Base-by-base conservation (phyloP, 1,140 invertebrate species). In the Drosophila ogumai region DNA sequence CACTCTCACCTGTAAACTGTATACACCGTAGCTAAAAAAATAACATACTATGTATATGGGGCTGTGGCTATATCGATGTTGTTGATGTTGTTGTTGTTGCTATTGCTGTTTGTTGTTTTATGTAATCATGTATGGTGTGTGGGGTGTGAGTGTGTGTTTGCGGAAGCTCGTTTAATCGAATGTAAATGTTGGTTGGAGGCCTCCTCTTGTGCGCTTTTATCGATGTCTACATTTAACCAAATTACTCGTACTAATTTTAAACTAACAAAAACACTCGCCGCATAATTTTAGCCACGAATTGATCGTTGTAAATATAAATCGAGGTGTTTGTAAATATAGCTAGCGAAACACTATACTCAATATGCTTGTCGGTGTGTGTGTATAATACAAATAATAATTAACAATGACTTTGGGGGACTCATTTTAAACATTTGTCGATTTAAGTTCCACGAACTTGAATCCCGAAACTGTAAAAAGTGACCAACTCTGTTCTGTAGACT, bases 321-420 rank as follows among this genome's bases (percentile, higher is more conserved):
- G 40, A 65, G 47, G 56, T 36, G 44, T 50, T 38, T 80, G 77
- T 80, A 73, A 66, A 79, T 78, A 67, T 69, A 67, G 74, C 56
- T 77, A 76, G 63, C 50, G 44, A 63, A 57, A 54, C 47, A 54
- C 66, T 47, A 59, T 50, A 72, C 41, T 28, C 44, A 50, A 41
- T 90, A 43, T 90, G 85, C 85, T 81, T 88, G 85, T 81, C 85
- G 58, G 81, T 88, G 84, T 50, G 47, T 54, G 13, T 54, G 32
- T 90, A 65, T 59, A 67, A 74, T 80, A 73, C 43, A 68, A 64
- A 50, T 59, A 67, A 58, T 66, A 77, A 56, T 31, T 47, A 65
- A 49, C 28, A 67, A 44, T 55, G 64, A 46, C 66, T 55, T 31
- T 46, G 34, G 43, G 28, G 61, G 44, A 49, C 25, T 67, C 63